Conservation (phyloP, 2,113 vertebrate genomes). For the Amblyopsis rosae region DNA sequence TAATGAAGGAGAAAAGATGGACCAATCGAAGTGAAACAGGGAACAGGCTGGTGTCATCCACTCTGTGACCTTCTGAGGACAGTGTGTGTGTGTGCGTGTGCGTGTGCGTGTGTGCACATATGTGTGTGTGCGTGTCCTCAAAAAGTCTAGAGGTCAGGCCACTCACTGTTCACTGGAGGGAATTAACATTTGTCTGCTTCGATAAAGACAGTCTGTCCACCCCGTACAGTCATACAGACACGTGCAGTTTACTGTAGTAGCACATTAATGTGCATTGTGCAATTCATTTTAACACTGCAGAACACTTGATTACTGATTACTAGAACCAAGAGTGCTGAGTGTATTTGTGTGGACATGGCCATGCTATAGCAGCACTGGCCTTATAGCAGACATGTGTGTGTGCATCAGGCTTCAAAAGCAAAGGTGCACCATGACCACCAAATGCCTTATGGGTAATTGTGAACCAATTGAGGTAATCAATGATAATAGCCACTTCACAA, state of each 20-base stretch:
- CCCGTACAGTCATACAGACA: slow-evolving; percentile 60
- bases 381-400: slow-evolving; percentile 80
- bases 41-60: slow-evolving; percentile 69
- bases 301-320: neutral
- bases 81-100: slow-evolving; percentile 25
- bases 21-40: slow-evolving; percentile 73
- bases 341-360: slow-evolving; percentile 21
- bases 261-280: neutral
- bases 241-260: slow-evolving; percentile 19
- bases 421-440: slow-evolving; percentile 74
- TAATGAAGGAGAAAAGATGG: slow-evolving; percentile 82
- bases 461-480: slow-evolving; percentile 83
- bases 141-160: slow-evolving; percentile 77
- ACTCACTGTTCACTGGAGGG: slow-evolving; percentile 74
- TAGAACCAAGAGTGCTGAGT: neutral
- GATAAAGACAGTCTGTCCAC: slow-evolving; percentile 73
- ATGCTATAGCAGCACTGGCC: slow-evolving; percentile 77
- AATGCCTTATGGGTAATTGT: slow-evolving; percentile 83
- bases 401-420: slow-evolving; percentile 83
- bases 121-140: slow-evolving; percentile 46
- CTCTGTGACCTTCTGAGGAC: slow-evolving; percentile 80
- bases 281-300: slow-evolving; percentile 11
- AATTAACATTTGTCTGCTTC: slow-evolving; percentile 78
- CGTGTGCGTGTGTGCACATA: slow-evolving; percentile 29
- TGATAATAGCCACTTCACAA: slow-evolving; percentile 74